Evolutionary conservation across 2,888 invertebrate genomes (phyloP), one percentile per base, ranked within the genome.

Genomic region (Drosophila quinaria): DNA sequence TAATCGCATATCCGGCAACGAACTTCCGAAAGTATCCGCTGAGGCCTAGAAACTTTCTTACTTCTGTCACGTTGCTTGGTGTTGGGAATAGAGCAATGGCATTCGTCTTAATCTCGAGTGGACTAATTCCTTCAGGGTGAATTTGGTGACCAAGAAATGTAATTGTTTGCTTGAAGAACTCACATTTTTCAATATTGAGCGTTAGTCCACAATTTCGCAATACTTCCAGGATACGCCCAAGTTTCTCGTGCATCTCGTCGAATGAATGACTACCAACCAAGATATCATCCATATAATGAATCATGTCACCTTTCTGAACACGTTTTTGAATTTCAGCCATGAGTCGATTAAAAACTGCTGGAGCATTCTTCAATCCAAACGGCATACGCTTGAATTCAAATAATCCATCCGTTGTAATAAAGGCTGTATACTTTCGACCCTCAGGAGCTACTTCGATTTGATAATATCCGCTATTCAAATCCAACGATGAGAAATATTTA

Each of bases 361-460:
- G 59, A 4, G 49, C 17, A 25, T 49, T 49, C 49, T 31, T 49
- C 0, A 49, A 11, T 25, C 47, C 25, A 47, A 9, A 67, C 3
- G 72, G 67, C 63, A 80, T 69, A 3, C 65, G 49, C 22, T 70
- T 71, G 42, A 75, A 78, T 41, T 76, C 68, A 13, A 61, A 68
- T 5, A 69, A n/a, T 2, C 72, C 75, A n/a, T 73, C 72, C 0
- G 56, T 68, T 0, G 67, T 75, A 19, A 64, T 55, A 10, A 74
- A 74, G 0, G 72, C 63, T 9, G 63, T 71, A 35, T 49, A 47
- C 29, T 49, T 61, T 11, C 42, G 9, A 41, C 49, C 37, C 11
- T 54, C 37, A 5, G 41, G 29, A 19, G 31, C 33, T 41, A 58
- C 15, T 29, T 51, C 19, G 6, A 50, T 50, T 31, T 54, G 54